Evolutionary conservation across 2,113 vertebrate species (phyloP), one percentile per base, ranked within the genome.

Genomic region (Chinchilla lanigera): DNA sequence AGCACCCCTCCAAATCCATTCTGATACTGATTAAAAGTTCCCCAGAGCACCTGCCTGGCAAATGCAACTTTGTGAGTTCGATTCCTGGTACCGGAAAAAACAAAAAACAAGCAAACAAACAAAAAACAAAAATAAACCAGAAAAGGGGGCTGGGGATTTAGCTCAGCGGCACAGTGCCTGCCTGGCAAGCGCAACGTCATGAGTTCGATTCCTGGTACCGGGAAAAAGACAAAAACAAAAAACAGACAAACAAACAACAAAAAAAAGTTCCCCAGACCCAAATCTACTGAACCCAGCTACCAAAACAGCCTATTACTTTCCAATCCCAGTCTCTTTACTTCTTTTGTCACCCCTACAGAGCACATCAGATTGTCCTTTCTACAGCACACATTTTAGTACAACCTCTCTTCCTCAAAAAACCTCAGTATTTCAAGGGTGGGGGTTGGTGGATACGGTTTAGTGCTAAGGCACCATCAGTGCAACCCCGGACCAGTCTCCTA

Each of bases 381-480:
- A 87, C 56, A 93, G 73, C 44, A 92, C 24, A 7, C 61, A 69
- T 78, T 81, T 92, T 58, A 89, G 38, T 91, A n/a, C 26, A 91
- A 75, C 0, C 3, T 4, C 19, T 81, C n/a, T 77, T 63, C 24
- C 50, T 92, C 54, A 83, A 93, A 86, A 84, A 52, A 65, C 41
- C 38, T 87, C 14, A 17, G 28, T 14, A 44, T 47, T 54, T 80
- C 1, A 30, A 38, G 19, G 9, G n/a, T 19, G 7, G 38, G 1
- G 16, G 26, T 38, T 5, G 60, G 14, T 14, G 14, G 61, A 14
- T 14, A 50, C 1, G 20, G 24, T 17, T 71, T 12, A 41, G 3
- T 20, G 33, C 60, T 8, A 83, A 5, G 71, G n/a, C 13, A 24
- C 41, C 28, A 1, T 24, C 47, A 16, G 5, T 52, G 52, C 38